Percentiles rank a stretch among this genome's conserved stretches.
These are phyloP conservation scores for Botia almorhae DNA, from an alignment of 2,797 vertebrate species.

Conservation along the genomic window DNA sequence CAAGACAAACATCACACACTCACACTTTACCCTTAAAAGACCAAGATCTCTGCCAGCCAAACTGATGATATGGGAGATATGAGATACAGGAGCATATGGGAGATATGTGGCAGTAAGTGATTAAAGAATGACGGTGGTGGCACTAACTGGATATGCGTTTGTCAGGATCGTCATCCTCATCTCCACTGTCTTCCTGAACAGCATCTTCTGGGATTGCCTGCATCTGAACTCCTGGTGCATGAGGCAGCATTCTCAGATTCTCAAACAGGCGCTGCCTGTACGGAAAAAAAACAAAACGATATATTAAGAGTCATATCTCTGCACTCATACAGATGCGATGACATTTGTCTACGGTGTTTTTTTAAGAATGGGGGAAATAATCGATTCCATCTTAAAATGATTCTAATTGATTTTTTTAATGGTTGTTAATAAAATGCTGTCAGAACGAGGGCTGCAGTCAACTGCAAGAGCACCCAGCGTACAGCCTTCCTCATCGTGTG, in stretches of 20 bases:
- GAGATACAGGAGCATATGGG: background rate
- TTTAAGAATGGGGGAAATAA: no score
- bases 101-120: background rate
- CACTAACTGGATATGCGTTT: slow-evolving; percentile 90
- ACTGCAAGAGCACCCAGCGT: no score
- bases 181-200: slow-evolving; percentile 91
- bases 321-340: no score
- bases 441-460: no score
- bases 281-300: background rate
- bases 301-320: no score
- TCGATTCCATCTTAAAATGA: no score
- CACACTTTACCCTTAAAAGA: no score
- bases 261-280: slow-evolving; percentile 92
- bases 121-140: background rate
- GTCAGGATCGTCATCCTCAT: slow-evolving; percentile 93
- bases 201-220: slow-evolving; percentile 94
- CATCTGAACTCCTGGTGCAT: slow-evolving; percentile 95
- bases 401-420: no score
- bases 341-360: no score
- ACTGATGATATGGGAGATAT: background rate
- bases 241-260: slow-evolving; percentile 95
- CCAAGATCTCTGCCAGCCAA: background rate
- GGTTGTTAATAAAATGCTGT: no score
- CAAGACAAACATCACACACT: background rate
- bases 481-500: no score